Conservation (phyloP, 2,797 vertebrate genomes). For the Phaenicophaeus curvirostris region DNA sequence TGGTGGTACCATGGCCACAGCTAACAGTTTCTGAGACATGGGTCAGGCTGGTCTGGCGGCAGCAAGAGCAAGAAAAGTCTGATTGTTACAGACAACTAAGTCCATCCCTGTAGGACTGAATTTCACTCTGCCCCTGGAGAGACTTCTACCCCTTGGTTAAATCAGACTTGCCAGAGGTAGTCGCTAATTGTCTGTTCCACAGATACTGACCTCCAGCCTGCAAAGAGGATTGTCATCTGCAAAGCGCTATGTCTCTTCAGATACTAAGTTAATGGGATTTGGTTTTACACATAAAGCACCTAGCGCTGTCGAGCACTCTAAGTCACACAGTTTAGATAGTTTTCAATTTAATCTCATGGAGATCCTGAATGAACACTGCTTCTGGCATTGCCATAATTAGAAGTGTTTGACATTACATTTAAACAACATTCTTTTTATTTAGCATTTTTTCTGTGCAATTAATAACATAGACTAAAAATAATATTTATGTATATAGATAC, state of each 20-base stretch:
- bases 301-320: background rate
- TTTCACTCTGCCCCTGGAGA: background rate
- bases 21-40: background rate
- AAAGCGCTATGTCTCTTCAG: background rate
- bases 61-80: background rate
- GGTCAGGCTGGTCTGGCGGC: background rate
- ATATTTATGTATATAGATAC: background rate
- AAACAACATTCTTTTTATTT: background rate
- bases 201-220: background rate
- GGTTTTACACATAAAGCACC: background rate
- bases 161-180: background rate
- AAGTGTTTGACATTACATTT: background rate
- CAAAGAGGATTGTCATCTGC: background rate
- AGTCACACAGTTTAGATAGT: background rate
- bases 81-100: background rate
- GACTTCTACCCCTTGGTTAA: background rate
- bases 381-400: constrained; percentile 45
- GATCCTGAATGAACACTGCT: background rate
- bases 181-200: background rate
- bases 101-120: background rate
- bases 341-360: background rate
- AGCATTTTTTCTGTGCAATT: constrained; percentile 29
- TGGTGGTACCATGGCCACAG: accelerated
- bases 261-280: background rate
- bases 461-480: constrained; percentile 43